These are phyloP conservation scores for Melanogrammus aeglefinus DNA, from an alignment of 2,797 vertebrate genomes.

Conservation along the genomic window DNA sequence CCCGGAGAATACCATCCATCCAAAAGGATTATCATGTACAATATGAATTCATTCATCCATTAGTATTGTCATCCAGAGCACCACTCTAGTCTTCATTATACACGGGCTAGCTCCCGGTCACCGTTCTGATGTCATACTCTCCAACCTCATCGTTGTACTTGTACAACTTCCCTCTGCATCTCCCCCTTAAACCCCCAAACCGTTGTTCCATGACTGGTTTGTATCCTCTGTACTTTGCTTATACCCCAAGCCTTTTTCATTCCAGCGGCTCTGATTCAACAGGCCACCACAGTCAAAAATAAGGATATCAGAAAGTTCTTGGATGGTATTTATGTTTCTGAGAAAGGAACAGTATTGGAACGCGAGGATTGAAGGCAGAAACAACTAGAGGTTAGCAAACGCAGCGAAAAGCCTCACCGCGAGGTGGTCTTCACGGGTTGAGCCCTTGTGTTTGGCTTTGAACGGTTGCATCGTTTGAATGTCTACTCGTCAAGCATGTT, in stretches of 20 bases:
- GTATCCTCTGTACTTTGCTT: slow-evolving; percentile 38
- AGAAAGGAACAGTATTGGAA: slow-evolving; percentile 92
- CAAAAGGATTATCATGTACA: neutral
- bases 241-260: slow-evolving; percentile 50
- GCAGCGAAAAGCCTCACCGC: neutral
- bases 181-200: neutral
- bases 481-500: neutral
- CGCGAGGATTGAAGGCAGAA: slow-evolving; percentile 76
- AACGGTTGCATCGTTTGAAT: neutral
- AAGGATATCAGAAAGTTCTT: slow-evolving; percentile 99
- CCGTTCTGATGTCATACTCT: neutral
- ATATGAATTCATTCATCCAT: neutral
- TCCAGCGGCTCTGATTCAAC: slow-evolving; percentile 96
- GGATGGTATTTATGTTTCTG: slow-evolving; percentile 98
- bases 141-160: neutral
- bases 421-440: neutral
- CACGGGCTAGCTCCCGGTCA: neutral
- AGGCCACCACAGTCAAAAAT: slow-evolving; percentile 98
- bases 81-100: neutral
- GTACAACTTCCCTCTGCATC: neutral
- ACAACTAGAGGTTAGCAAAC: slow-evolving; percentile 67
- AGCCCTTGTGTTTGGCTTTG: neutral
- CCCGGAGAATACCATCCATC: neutral
- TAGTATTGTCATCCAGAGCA: neutral
- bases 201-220: slow-evolving; percentile 18